Evolutionary conservation across 2,888 invertebrate genomes (phyloP).

Genomic region (Sicus ferrugineus): DNA sequence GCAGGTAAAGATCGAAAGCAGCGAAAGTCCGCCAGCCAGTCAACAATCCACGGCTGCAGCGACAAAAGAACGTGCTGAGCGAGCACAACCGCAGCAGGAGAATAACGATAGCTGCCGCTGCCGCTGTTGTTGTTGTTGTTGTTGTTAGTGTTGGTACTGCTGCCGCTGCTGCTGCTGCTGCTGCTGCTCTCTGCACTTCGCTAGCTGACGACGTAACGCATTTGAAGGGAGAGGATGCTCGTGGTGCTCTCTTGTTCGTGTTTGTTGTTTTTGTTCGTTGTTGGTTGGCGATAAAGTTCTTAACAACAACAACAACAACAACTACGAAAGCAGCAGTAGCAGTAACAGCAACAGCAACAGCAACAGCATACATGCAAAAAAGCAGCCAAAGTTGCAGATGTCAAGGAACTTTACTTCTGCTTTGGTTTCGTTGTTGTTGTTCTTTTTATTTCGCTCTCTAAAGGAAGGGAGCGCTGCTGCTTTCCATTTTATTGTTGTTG

Average conservation of each 20-base stretch:
- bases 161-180: not conserved
- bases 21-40: not conserved
- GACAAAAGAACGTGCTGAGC: not conserved
- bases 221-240: not conserved
- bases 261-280: slow-evolving; percentile 9
- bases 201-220: not conserved
- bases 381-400: slow-evolving; percentile 33
- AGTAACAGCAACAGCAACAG: not conserved
- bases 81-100: too few species aligned
- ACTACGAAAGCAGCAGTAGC: not conserved
- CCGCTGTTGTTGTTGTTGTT: not conserved
- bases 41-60: not conserved
- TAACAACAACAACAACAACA: slow-evolving; percentile 16
- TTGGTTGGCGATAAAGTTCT: slow-evolving; percentile 21
- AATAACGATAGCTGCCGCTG: not conserved
- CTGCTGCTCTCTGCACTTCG: not conserved
- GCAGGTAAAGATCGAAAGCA: slow-evolving; percentile 19
- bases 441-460: slow-evolving; percentile 1
- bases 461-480: not conserved
- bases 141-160: too few species aligned
- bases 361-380: slow-evolving; percentile 22
- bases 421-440: slow-evolving; percentile 27
- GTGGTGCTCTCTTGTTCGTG: not conserved
- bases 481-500: not conserved
- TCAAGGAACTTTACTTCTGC: slow-evolving; percentile 41